A percentile compares a stretch with the other conserved stretches of the same genome.
Evolutionary conservation across 2,113 vertebrate species (phyloP).

Genomic region (Phoxinus phoxinus): DNA sequence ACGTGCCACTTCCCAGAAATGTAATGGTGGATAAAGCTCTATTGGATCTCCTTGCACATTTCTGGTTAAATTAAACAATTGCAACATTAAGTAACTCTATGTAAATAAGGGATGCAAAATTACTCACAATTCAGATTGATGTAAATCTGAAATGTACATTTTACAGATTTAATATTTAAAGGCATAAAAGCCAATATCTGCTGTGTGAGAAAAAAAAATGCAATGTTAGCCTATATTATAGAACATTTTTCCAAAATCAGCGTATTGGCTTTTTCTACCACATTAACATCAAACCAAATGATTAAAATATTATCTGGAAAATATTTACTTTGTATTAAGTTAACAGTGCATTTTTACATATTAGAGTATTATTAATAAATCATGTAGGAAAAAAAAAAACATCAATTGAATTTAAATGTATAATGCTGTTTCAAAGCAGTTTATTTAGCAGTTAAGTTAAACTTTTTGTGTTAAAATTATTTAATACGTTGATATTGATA

Average conservation of each 20-base stretch:
- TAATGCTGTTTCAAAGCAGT: too few species aligned
- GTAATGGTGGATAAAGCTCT: constrained; percentile 2
- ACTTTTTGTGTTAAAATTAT: too few species aligned
- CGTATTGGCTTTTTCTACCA: neutral
- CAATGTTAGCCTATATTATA: neutral
- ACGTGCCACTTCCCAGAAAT: constrained; percentile 53
- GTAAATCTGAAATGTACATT: too few species aligned
- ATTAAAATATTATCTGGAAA: neutral
- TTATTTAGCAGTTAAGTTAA: too few species aligned
- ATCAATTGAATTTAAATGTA: too few species aligned
- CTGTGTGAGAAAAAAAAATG: neutral
- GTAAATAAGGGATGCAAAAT: too few species aligned
- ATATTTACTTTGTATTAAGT: neutral
- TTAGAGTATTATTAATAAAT: too few species aligned
- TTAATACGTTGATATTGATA: too few species aligned
- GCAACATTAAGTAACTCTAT: neutral
- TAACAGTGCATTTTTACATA: neutral
- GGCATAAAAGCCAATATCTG: neutral
- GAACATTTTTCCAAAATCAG: neutral
- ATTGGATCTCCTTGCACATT: neutral
- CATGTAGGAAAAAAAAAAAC: too few species aligned
- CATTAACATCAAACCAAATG: neutral
- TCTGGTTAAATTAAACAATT: neutral
- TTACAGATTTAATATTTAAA: neutral
- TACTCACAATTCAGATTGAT: too few species aligned